These are phyloP conservation scores for Neoascia interrupta DNA, from an alignment of 2,888 invertebrate genomes.

Conservation along the genomic window DNA sequence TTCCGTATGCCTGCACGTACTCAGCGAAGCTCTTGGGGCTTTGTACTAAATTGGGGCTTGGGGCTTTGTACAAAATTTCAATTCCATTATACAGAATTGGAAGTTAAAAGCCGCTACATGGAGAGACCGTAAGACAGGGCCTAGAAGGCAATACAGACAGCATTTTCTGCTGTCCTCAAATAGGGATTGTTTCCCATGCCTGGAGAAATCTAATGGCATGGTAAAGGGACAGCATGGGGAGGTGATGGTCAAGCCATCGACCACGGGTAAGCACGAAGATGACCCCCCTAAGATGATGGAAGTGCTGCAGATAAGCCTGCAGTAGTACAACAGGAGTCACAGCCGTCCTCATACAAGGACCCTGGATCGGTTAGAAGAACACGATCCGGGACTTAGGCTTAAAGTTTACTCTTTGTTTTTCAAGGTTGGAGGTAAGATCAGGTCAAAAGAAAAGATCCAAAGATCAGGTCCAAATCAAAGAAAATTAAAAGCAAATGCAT, in stretches of 20 bases:
- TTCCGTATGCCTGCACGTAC: not conserved
- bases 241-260: not conserved
- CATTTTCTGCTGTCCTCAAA: not conserved
- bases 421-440: no score
- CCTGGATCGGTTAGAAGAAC: no score
- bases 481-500: no score
- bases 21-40: not conserved
- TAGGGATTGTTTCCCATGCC: not conserved
- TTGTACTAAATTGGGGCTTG: not conserved
- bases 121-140: not conserved
- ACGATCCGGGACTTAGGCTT: no score
- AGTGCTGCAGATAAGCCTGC: no score
- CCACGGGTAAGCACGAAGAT: no score
- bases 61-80: not conserved
- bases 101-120: not conserved
- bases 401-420: no score
- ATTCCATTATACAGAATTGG: not conserved
- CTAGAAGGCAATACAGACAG: not conserved
- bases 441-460: no score
- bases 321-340: no score
- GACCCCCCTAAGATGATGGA: no score
- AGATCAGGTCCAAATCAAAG: no score
- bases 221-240: not conserved
- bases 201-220: not conserved
- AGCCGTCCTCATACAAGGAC: no score